phyloP scores from a whole-genome alignment of 2,797 vertebrate species.

The Lutjanus argentimaculatus region DNA sequence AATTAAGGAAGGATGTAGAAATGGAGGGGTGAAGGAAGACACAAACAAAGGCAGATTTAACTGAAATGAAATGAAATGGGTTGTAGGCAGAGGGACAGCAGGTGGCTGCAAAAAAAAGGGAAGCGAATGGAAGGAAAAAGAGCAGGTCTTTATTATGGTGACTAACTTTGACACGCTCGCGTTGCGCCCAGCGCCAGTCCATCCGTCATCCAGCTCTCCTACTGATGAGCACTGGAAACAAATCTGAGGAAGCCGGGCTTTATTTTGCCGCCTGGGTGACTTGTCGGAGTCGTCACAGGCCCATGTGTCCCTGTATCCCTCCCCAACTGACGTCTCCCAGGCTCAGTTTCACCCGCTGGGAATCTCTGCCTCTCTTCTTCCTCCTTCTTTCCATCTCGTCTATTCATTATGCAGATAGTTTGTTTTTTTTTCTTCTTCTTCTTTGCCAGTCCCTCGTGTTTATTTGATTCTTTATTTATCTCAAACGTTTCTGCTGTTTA shows the following conservation, averaged over 20 bases:
- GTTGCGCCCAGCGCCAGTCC: constrained; percentile 81
- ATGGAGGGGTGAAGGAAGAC: constrained; percentile 18
- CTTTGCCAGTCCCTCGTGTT: constrained; percentile 60
- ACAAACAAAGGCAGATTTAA: constrained; percentile 53
- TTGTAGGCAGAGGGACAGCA: constrained; percentile 49
- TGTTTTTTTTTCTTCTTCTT: background rate
- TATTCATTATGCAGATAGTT: constrained; percentile 76
- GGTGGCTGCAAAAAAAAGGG: constrained; percentile 54
- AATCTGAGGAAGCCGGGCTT: constrained; percentile 78
- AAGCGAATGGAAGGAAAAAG: constrained; percentile 54
- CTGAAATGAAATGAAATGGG: constrained; percentile 65
- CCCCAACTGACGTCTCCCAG: constrained; percentile 61
- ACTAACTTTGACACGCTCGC: constrained; percentile 79
- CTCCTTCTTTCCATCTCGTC: constrained; percentile 58
- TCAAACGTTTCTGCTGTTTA: constrained; percentile 78
- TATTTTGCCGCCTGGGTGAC: constrained; percentile 82
- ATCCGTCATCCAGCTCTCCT: constrained; percentile 83
- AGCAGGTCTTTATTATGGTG: constrained; percentile 77
- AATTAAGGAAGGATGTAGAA: constrained; percentile 19
- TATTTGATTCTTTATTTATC: constrained; percentile 81
- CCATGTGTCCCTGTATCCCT: constrained; percentile 64
- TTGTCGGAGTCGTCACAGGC: constrained; percentile 78
- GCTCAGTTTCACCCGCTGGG: constrained; percentile 76
- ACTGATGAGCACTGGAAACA: constrained; percentile 82
- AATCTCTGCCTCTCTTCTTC: constrained; percentile 61